Base-by-base conservation (phyloP, 2,888 invertebrate genomes). In the Dasysyrphus albostriatus region DNA sequence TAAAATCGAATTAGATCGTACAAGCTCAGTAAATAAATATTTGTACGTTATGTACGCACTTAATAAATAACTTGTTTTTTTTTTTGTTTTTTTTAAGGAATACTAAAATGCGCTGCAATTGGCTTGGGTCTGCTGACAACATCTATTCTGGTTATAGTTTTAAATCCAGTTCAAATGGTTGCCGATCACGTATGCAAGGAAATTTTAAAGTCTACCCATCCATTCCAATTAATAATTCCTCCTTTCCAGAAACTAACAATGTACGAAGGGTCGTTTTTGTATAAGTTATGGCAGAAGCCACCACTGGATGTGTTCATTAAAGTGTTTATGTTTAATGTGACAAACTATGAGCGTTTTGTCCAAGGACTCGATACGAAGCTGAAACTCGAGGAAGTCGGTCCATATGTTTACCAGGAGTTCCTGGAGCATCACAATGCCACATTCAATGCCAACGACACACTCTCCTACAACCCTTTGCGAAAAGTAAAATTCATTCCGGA, bases 331-430 rank as follows among this genome's bases (percentile, higher is more conserved):
- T 97, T 97, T 91, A 97, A 97, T 90, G 94, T 97, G 69, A 97
- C 97, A n/a, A 97, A 97, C 91, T 92, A 94, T 2, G 94, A 95
- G 10, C 94, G 94, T 59, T 97, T 96, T 92, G 91, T 95, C 42
- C 92, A 93, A 0, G 96, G 96, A 0, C 91, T 93, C 67, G 95
- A 94, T 84, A 91, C 93, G 73, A 96, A 96, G 89, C 92, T 97
- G 56, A 95, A 94, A 88, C 88, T 97, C 4, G 90, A 95, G 67
- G 95, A 97, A 93, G 91, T 97, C 24, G 97, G 97, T 0, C 97
- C 97, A 0, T 97, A 96, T 90, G 95, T 96, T 19, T 98, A 97
- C 93, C 95, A 95, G 90, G 97, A 97, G 92, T 90, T 94, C 59
- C 91, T 97, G 69, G 94, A 94, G 65, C 95, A 97, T 89, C 92